A percentile compares a stretch with the other conserved stretches of the same genome.
Evolutionary conservation across 2,113 vertebrate species (phyloP).

Genomic region (Rynchops niger): DNA sequence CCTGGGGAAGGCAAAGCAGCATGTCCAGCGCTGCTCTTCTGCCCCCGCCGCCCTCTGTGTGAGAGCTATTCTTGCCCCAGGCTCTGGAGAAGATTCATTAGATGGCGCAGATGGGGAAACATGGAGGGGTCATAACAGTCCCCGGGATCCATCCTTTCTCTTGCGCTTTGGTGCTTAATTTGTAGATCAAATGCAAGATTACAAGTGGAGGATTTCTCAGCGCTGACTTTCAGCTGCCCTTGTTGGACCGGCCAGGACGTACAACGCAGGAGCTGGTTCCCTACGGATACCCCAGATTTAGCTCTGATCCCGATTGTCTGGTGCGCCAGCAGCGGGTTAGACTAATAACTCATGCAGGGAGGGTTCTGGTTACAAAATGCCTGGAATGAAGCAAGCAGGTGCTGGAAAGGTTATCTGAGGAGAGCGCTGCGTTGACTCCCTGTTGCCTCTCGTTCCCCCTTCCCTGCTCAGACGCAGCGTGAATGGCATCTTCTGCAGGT

Average conservation of each 20-base stretch:
- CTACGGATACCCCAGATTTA: slow-evolving; percentile 32
- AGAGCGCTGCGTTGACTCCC: not conserved
- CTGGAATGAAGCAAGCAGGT: slow-evolving; percentile 29
- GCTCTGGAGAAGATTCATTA: not conserved
- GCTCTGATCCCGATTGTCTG: slow-evolving; percentile 52
- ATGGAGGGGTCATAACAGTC: not conserved
- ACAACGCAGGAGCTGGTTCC: slow-evolving; percentile 33
- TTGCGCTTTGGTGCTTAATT: not conserved
- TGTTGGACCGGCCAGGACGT: not conserved
- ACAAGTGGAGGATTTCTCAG: not conserved
- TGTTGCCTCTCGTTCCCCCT: fast-evolving
- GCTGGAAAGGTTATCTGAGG: slow-evolving; percentile 45
- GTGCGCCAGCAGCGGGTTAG: not conserved
- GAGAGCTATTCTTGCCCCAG: not conserved
- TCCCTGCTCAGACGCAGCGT: not conserved
- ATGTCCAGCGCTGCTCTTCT: fast-evolving
- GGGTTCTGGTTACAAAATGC: slow-evolving; percentile 45
- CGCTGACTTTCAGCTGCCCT: slow-evolving; percentile 46
- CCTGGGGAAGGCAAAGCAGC: not conserved
- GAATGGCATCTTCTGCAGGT: not conserved
- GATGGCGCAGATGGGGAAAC: not conserved
- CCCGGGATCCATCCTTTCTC: not conserved
- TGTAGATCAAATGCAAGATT: not conserved
- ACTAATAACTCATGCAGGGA: not conserved
- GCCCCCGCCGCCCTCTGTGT: fast-evolving